Base-by-base conservation (phyloP, 2,888 invertebrate species). In the Amiota communis region DNA sequence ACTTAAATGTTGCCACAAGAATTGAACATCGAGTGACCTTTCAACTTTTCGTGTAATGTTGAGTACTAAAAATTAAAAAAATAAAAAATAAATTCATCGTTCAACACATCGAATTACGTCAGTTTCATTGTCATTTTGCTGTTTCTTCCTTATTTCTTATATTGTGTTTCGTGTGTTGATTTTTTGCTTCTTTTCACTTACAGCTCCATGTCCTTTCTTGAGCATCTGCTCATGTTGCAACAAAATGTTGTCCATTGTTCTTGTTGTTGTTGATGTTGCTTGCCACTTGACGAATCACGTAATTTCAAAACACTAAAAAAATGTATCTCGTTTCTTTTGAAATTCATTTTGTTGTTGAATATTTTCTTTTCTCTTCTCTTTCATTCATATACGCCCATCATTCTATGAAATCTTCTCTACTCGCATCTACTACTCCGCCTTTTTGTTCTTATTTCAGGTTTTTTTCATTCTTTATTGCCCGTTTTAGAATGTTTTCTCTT, bases 241-340 rank as follows among this genome's bases (percentile, higher is more conserved):
- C 36, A 36, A 36, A 36, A 12, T 53, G 9, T 57, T 15, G 11
- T 46, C 11, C n/a, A 49, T 70, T 70, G 56, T 10, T 17, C 17
- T 68, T 36, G 8, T 56, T 53, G 17, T 36, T 69, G 47, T 65
- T 65, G 23, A 63, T 36, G 36, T 20, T 23, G 53, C 36, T 53
- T 68, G n/a, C 20, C 51, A 53, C 51, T 68, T 68, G 67, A 68
- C 23, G 36, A 68, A 68, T 68, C 36, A 23, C 53, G 67, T 53
- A 68, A 68, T 51, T 68, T 68, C 53, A 68, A 68, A 68, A 53
- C 67, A 68, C 67, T 68, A 68, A 68, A 67, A 67, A 63, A 68
- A 51, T 68, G 67, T 53, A n/a, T 23, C 51, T 17, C 53, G 47
- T 68, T 53, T 49, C 51, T 51, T 36, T 68, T 68, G 20, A 68